Evolutionary conservation across 2,888 invertebrate genomes (phyloP).

Genomic region (Acanthopleura granulata): DNA sequence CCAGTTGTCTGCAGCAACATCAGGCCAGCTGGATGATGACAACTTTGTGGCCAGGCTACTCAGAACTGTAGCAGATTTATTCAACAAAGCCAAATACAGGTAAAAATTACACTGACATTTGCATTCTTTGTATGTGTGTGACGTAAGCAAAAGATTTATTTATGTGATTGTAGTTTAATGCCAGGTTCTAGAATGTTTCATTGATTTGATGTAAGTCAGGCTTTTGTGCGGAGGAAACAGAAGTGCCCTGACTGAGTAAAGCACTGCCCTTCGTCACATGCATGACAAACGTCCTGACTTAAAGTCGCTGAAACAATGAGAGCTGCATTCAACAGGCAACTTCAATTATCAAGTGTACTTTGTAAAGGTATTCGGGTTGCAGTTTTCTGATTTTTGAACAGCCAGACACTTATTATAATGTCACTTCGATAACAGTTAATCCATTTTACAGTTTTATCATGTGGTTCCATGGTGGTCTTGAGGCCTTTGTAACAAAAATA

Average conservation of each 20-base stretch:
- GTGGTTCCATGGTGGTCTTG: too few species aligned
- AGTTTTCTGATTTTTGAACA: too few species aligned
- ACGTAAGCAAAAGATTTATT: too few species aligned
- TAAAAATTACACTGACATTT: conserved; percentile 29
- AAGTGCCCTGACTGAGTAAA: not conserved
- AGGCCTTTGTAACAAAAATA: too few species aligned
- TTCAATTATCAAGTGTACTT: too few species aligned
- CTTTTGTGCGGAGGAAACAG: not conserved
- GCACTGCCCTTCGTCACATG: not conserved
- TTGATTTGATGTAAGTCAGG: not conserved
- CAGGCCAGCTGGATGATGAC: conserved; percentile 71
- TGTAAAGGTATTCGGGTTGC: too few species aligned
- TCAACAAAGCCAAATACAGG: conserved; percentile 78
- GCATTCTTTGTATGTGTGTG: too few species aligned
- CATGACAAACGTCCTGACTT: not conserved
- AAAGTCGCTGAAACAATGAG: too few species aligned
- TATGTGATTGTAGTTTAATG: not conserved
- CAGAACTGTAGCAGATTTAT: conserved; percentile 84
- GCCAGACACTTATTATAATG: too few species aligned
- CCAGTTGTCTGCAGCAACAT: conserved; percentile 79
- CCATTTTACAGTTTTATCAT: too few species aligned
- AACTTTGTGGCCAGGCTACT: conserved; percentile 89
- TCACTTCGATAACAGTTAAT: too few species aligned
- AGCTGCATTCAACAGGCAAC: too few species aligned
- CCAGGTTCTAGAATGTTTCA: not conserved